Base-by-base conservation (phyloP, 2,888 invertebrate genomes). In the Teleiodes luculella region DNA sequence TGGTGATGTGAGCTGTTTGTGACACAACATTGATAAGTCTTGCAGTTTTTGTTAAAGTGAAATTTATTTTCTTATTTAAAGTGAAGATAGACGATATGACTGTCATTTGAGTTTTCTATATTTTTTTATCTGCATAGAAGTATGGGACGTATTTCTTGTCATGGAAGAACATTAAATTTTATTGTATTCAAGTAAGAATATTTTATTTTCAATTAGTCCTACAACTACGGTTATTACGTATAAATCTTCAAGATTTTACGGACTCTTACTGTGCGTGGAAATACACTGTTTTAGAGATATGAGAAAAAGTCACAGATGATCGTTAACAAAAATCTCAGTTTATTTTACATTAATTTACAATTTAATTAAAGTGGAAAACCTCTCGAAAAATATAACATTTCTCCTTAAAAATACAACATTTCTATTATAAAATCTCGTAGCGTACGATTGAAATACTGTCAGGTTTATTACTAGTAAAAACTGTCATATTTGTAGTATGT, bases 321-420 rank as follows among this genome's bases (percentile, higher is more conserved):
- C 75, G 65, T 82, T 86, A 87, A 88, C 85, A 87, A 86, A 88
- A 86, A 84, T 86, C 81, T 85, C 84, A 76, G 70, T 89, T 89
- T 86, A 87, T 87, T 89, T 87, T 88, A 89, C 89, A 88, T 86
- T 84, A 87, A 81, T 89, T 88, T 88, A 88, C 87, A 89, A 80
- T 72, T 74, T 74, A 83, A 78, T 82, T 82, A 82, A 68, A 64
- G 59, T 65, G 76, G 77, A 76, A 79, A 85, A 80, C 78, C 75
- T 81, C 78, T 83, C 73, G 77, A 80, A 83, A 74, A 70, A 81
- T 79, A 81, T 84, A 86, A 86, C 84, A 83, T 84, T 77, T 75
- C 39, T 18, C 13, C 76, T 78, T 67, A 66, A 76, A 68, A n/a
- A 70, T 71, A 74, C 66, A 73, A 74, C 70, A 74, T 71, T 41